Evolutionary conservation across 1,140 invertebrate species (phyloP), one percentile per base, ranked within the genome.

Genomic region (Samia ricini): DNA sequence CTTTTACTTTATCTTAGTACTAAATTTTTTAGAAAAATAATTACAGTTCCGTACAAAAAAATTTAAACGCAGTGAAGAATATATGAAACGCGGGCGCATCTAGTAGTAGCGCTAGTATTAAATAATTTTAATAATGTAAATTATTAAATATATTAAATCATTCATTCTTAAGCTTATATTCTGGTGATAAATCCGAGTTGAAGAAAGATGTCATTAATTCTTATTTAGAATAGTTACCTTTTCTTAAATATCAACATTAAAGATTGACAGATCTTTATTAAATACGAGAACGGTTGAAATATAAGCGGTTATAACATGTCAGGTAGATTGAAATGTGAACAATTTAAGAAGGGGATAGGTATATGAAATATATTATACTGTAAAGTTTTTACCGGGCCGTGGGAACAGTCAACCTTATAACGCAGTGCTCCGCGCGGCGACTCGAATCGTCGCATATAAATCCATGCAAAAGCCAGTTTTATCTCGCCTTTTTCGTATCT

Each of bases 401-500:
- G 68, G 64, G 68, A 71, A 71, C 54, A 56, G 20, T 20, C 49
- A 50, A 24, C 29, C 60, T 19, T 55, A 55, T 1, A 15, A 42
- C 33, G 33, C 33, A 15, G 15, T 5, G 4, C 51, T 19, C 24
- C 18, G 24, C n/a, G 54, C 23, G 36, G 56, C 22, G 56, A 58
- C 36, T 56, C 29, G 49, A 65, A 62, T 69, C 55, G 42, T 15
- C 60, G 52, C n/a, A n/a, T 63, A 59, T 59, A 59, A 56, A 65
- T 66, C 61, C 59, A 56, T 56, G 68, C 64, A 58, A 64, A 71
- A 66, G 60, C 64, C 64, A 57, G 68, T 71, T 71, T 64, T 15
- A 50, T 51, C 12, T 12, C 33, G 33, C 7, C 3, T 42, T 4
- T 15, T 42, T 42, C 12, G 33, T 63, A 61, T 56, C 58, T 61